A percentile compares a stretch with the other conserved stretches of the same genome.
Evolutionary conservation across 2,113 vertebrate species (phyloP).

Genomic region (Embiotoca jacksoni): DNA sequence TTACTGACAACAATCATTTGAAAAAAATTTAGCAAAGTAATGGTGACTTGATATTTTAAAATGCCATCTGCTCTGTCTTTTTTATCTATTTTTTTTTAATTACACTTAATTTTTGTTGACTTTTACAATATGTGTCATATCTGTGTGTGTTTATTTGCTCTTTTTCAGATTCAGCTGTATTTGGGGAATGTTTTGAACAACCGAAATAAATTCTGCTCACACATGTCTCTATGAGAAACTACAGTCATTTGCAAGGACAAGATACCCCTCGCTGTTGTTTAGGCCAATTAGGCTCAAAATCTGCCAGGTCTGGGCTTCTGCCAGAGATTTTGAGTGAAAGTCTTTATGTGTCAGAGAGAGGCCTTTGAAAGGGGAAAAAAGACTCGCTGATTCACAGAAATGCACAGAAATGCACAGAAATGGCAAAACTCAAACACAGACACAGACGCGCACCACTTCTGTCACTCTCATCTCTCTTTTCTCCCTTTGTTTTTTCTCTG

Average conservation of each 20-base stretch:
- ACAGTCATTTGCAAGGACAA: constrained; percentile 63
- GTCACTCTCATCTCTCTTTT: constrained; percentile 52
- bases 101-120: background rate
- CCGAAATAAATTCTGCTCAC: constrained; percentile 36
- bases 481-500: constrained; percentile 17
- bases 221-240: constrained; percentile 45
- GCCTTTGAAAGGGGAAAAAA: constrained; percentile 56
- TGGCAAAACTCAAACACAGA: background rate
- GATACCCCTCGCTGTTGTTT: constrained; percentile 68
- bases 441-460: constrained; percentile 3
- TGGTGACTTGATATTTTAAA: constrained; percentile 35
- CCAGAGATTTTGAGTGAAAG: constrained; percentile 66
- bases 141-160: background rate
- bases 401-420: constrained; percentile 41
- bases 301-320: constrained; percentile 63
- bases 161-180: constrained; percentile 11
- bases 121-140: background rate
- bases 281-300: constrained; percentile 75
- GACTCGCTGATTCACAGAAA: constrained; percentile 30
- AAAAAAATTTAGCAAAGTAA: constrained; percentile 4
- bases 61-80: constrained; percentile 28
- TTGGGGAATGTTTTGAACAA: constrained; percentile 27
- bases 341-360: constrained; percentile 56
- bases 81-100: constrained; percentile 10
- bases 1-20: background rate